Conservation (phyloP, 2,797 vertebrate genomes). For the Huso huso region DNA sequence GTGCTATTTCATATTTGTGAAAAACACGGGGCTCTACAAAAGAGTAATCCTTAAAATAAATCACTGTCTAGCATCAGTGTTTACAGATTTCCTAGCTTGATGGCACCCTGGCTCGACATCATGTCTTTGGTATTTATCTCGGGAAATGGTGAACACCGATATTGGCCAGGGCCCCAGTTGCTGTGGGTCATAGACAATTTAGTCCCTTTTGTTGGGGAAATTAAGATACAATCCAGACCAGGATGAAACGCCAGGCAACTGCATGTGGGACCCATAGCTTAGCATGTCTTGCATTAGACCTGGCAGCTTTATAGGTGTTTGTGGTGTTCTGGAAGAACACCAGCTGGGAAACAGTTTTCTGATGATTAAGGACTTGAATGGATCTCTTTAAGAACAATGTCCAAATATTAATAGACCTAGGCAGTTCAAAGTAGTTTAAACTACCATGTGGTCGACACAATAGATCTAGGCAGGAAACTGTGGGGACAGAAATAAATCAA, state of each 20-base stretch:
- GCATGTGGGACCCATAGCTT: neutral
- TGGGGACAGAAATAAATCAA: slow-evolving; percentile 4
- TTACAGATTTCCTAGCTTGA: neutral
- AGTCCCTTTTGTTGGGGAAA: neutral
- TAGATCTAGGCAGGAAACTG: neutral
- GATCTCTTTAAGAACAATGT: neutral
- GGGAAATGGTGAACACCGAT: neutral
- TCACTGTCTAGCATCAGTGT: too few relatives aligned
- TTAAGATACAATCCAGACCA: slow-evolving; percentile 7
- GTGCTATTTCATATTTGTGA: too few relatives aligned
- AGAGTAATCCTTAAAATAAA: too few relatives aligned
- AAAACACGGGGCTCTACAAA: too few relatives aligned
- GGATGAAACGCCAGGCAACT: neutral
- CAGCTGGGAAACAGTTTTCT: slow-evolving; percentile 3
- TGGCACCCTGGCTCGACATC: neutral
- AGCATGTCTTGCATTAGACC: slow-evolving; percentile 5
- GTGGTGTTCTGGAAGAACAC: slow-evolving; percentile 3
- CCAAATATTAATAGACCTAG: slow-evolving; percentile 8
- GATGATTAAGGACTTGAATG: slow-evolving; percentile 9
- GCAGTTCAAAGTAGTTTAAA: slow-evolving; percentile 7
- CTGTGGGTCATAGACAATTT: neutral
- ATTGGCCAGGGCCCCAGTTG: neutral
- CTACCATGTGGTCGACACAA: neutral
- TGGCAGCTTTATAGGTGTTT: slow-evolving; percentile 10
- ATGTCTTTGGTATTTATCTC: neutral